phyloP scores from a whole-genome alignment of 2,113 vertebrate species.

The Panthera uncia region DNA sequence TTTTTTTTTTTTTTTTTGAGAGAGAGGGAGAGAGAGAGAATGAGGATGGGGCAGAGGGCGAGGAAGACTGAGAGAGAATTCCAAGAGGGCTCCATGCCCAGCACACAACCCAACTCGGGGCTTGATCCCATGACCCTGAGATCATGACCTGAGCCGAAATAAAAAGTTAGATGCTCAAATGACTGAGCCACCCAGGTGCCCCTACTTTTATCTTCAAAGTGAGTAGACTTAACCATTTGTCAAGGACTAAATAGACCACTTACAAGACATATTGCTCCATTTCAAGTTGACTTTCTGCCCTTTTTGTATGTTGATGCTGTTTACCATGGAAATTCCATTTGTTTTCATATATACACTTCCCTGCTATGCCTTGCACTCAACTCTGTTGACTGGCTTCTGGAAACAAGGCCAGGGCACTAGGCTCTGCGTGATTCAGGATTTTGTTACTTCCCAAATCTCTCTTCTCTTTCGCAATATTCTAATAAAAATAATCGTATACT shows the following conservation, averaged over 20 bases:
- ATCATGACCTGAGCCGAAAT: too few species aligned
- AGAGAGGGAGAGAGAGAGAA: too few species aligned
- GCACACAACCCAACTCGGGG: too few species aligned
- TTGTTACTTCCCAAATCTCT: not conserved
- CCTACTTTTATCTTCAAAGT: not conserved
- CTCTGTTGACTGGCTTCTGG: not conserved
- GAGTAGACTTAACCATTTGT: not conserved
- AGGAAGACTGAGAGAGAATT: too few species aligned
- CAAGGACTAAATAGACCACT: not conserved
- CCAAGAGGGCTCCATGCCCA: too few species aligned
- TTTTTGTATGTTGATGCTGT: too few species aligned
- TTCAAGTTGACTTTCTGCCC: not conserved
- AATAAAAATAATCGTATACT: not conserved
- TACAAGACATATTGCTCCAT: not conserved
- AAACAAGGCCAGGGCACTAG: not conserved
- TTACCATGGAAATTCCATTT: not conserved
- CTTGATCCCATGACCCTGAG: too few species aligned
- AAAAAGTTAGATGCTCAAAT: too few species aligned
- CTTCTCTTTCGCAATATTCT: not conserved
- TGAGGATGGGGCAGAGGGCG: too few species aligned
- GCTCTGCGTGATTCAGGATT: accelerated
- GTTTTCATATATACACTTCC: accelerated
- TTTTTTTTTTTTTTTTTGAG: too few species aligned
- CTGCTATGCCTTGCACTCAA: not conserved
- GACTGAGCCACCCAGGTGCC: not conserved